A percentile compares a stretch with the other conserved stretches of the same genome.
Conservation (phyloP, 1,140 invertebrate genomes). For the Mizuhopecten yessoensis region DNA sequence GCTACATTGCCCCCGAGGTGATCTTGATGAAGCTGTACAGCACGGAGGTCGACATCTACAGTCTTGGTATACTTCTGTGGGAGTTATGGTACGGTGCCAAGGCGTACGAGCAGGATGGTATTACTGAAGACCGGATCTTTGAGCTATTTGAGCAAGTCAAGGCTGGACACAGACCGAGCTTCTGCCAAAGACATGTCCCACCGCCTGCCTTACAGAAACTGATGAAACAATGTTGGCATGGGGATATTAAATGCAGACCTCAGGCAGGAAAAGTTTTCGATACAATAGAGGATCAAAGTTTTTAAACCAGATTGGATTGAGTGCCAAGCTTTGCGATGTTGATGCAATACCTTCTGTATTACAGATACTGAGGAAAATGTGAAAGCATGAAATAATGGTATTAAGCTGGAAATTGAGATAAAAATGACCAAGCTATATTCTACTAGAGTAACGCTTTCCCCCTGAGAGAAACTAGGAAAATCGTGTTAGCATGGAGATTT, state of each 20-base stretch:
- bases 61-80: slow-evolving; percentile 58
- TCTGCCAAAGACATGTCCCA: slow-evolving; percentile 30
- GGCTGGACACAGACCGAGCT: background rate
- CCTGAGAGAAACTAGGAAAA: no score
- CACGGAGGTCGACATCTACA: slow-evolving; percentile 59
- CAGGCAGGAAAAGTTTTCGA: background rate
- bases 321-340: no score
- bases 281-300: background rate
- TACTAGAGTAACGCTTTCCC: no score
- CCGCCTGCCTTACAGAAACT: slow-evolving; percentile 12
- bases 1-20: slow-evolving; percentile 63
- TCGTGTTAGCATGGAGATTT: no score
- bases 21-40: slow-evolving; percentile 54
- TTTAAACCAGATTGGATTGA: no score
- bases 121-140: background rate
- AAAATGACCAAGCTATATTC: no score
- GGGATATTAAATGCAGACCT: background rate
- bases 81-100: slow-evolving; percentile 63
- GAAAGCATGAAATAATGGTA: no score
- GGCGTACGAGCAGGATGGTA: slow-evolving; percentile 16
- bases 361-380: no score
- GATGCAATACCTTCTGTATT: no score
- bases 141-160: background rate
- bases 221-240: slow-evolving; percentile 49
- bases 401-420: no score